A percentile compares a stretch with the other conserved stretches of the same genome.
phyloP scores from a whole-genome alignment of 2,888 invertebrate species.

The Leptothorax acervorum region DNA sequence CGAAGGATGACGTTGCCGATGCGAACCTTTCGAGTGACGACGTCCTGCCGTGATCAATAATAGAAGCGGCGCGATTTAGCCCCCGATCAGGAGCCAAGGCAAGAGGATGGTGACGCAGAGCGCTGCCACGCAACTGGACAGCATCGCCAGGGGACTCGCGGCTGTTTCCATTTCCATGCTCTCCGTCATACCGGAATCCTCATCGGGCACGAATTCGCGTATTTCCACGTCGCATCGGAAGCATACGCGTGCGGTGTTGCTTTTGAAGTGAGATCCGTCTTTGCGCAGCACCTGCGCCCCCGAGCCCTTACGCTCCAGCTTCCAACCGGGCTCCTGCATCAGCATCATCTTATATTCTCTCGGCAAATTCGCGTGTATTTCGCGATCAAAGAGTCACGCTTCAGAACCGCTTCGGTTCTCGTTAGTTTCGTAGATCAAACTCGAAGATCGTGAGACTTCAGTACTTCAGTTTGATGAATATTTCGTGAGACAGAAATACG shows the following conservation, averaged over 20 bases:
- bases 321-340: slow-evolving; percentile 84
- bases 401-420: neutral
- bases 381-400: neutral
- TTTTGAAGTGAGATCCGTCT: slow-evolving; percentile 81
- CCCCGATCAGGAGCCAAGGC: slow-evolving; percentile 86
- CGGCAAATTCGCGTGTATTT: neutral
- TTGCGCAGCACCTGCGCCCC: slow-evolving; percentile 79
- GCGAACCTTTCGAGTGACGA: neutral
- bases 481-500: neutral
- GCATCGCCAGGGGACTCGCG: slow-evolving; percentile 85
- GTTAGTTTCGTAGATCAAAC: neutral
- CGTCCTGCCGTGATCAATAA: neutral
- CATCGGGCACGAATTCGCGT: slow-evolving; percentile 86
- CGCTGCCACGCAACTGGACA: slow-evolving; percentile 86
- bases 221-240: slow-evolving; percentile 87
- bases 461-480: neutral
- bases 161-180: slow-evolving; percentile 82
- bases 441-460: neutral
- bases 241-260: slow-evolving; percentile 84
- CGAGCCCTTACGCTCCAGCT: slow-evolving; percentile 83
- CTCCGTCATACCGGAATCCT: slow-evolving; percentile 83
- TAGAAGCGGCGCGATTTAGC: slow-evolving; percentile 70
- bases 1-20: neutral
- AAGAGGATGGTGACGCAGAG: slow-evolving; percentile 86
- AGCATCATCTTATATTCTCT: slow-evolving; percentile 77